Base-by-base conservation (phyloP, 1,140 invertebrate genomes). In the Solen grandis region DNA sequence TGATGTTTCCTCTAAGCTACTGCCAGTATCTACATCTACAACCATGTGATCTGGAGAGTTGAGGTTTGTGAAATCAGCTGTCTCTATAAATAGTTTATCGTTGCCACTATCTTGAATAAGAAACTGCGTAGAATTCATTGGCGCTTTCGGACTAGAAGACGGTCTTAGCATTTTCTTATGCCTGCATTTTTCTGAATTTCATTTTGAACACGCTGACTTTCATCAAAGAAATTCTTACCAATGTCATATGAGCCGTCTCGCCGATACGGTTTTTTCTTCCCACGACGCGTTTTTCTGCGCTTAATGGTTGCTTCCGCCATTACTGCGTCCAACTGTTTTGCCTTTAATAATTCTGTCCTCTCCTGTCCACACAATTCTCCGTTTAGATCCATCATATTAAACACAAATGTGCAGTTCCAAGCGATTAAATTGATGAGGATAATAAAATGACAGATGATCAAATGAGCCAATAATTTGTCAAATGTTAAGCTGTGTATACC, bases 41-140 rank as follows among this genome's bases (percentile, higher is more conserved):
- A 46, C 19, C 41, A 10, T 8, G 41, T 46, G 8, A 46, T 8
- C 8, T 46, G 41, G 19, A 46, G 8, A 10, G 41, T 46, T 10
- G 8, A 19, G 41, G 41, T 19, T 46, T 8, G 41, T 19, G 19
- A 10, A 19, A 46, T 8, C 8, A 46, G 19, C 8, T 19, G 19
- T 46, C 8, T 46, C 41, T 10, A 46, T 10, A 10, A 19, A 46
- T 46, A 68, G 5, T 16, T 57, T 29, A 22, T 52, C 41, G 35
- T 77, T 27, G 8, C 60, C 60, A 19, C 60, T 77, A 35, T 73
- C 77, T 54, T 80, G 68, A 19, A 80, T 80, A 1, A 80, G 52
- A 59, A 72, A 80, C 33, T 80, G 77, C 1, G 77, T 80, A 13
- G 77, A 80, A 38, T 80, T 80, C 50, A 62, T 60, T 19, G 77